Percentiles rank a stretch among this genome's conserved stretches.
Conservation (phyloP, 2,113 vertebrate species). For the Gopherus evgoodei region DNA sequence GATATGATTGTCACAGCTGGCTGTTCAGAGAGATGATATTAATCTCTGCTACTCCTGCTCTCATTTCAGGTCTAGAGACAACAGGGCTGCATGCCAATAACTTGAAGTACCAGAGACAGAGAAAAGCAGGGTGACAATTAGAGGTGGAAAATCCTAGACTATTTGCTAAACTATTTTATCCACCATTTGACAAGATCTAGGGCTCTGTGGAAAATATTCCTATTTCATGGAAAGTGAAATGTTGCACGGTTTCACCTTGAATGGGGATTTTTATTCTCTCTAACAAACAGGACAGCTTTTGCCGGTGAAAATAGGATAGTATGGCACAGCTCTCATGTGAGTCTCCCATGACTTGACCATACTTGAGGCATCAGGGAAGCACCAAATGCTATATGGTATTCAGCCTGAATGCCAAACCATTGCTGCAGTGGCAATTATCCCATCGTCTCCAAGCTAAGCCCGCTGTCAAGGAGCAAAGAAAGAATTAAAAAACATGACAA, state of each 20-base stretch:
- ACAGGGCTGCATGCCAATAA: fast-evolving
- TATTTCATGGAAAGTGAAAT: neutral
- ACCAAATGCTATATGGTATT: neutral
- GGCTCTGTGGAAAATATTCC: neutral
- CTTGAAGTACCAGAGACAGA: neutral
- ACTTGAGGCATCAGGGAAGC: neutral
- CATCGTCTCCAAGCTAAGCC: neutral
- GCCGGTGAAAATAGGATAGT: neutral
- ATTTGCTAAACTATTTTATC: neutral
- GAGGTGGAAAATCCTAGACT: neutral
- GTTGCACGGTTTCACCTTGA: neutral
- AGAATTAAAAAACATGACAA: neutral
- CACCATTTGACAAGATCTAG: neutral
- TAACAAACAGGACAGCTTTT: neutral
- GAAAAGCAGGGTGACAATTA: neutral
- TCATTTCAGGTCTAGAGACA: fast-evolving
- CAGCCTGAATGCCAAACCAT: fast-evolving
- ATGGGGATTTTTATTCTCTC: neutral
- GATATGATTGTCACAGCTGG: neutral
- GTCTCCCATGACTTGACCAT: neutral
- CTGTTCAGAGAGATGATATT: neutral
- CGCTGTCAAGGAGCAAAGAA: slow-evolving; percentile 5
- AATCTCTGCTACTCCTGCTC: neutral
- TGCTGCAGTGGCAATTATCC: slow-evolving; percentile 26
- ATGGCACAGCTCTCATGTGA: neutral